A percentile compares a stretch with the other conserved stretches of the same genome.
These are phyloP conservation scores for Plestiodon gilberti DNA, from an alignment of 2,113 vertebrate species.

Conservation along the genomic window DNA sequence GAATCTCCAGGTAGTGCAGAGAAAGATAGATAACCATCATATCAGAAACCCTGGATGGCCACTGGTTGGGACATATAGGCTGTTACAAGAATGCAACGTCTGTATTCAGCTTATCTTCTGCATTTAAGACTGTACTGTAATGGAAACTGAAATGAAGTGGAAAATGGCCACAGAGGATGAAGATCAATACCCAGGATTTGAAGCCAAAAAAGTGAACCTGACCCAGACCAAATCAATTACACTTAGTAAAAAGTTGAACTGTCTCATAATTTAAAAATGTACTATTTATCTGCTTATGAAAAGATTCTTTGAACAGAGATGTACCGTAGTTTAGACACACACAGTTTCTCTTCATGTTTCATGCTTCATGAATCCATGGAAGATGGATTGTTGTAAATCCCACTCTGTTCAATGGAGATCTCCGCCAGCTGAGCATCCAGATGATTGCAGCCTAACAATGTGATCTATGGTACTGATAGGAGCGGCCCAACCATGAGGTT, in stretches of 20 bases:
- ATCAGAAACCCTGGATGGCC: too few species aligned
- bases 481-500: not conserved
- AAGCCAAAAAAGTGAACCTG: not conserved
- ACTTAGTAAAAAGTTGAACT: not conserved
- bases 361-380: not conserved
- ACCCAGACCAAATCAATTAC: not conserved
- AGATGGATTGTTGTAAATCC: not conserved
- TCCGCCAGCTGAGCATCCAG: not conserved
- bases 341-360: not conserved
- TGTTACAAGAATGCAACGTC: not conserved
- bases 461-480: not conserved
- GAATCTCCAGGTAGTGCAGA: not conserved
- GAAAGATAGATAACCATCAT: too few species aligned
- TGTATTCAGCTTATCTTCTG: not conserved
- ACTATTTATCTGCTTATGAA: not conserved
- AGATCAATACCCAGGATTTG: not conserved
- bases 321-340: not conserved
- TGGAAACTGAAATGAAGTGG: not conserved
- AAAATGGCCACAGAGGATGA: not conserved
- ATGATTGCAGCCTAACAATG: not conserved
- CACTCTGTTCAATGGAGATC: not conserved
- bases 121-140: not conserved
- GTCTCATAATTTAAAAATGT: not conserved
- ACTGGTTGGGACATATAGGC: too few species aligned
- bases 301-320: not conserved